A percentile compares a stretch with the other conserved stretches of the same genome.
Conservation (phyloP, 2,888 invertebrate species). For the Hirtodrosophila confusa region DNA sequence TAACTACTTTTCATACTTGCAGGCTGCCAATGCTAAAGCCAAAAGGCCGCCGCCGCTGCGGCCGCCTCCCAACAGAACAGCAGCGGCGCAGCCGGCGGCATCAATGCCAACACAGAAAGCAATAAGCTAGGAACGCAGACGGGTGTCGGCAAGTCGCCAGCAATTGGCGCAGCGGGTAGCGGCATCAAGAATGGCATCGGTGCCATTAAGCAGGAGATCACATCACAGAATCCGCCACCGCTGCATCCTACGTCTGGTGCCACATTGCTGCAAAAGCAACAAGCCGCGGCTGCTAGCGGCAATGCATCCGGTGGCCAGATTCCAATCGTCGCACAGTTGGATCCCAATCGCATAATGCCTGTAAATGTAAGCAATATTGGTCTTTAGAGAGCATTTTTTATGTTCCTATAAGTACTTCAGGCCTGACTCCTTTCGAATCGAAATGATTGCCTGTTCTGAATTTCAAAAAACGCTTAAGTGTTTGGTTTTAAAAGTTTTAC, state of each 20-base stretch:
- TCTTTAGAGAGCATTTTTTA: no score
- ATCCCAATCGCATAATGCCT: conserved; percentile 86
- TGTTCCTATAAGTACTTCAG: no score
- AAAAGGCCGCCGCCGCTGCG: conserved; percentile 83
- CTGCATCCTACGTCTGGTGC: conserved; percentile 75
- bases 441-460: no score
- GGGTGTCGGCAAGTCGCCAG: conserved; percentile 47
- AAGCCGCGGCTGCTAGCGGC: conserved; percentile 46
- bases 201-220: conserved; percentile 72
- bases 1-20: conserved; percentile 24
- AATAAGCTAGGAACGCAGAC: conserved; percentile 34
- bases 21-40: conserved; percentile 83
- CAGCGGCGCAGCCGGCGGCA: conserved; percentile 18
- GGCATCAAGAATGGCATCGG: conserved; percentile 68
- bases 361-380: conserved; percentile 84
- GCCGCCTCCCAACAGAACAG: conserved; percentile 75
- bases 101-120: conserved; percentile 18
- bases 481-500: no score
- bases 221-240: conserved; percentile 79
- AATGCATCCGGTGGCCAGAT: conserved; percentile 62
- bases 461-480: no score
- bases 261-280: conserved; percentile 74
- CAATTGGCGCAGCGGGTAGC: conserved; percentile 33
- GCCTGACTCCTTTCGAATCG: no score
- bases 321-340: conserved; percentile 84